phyloP scores from a whole-genome alignment of 2,888 invertebrate genomes.

The Ischnura elegans region DNA sequence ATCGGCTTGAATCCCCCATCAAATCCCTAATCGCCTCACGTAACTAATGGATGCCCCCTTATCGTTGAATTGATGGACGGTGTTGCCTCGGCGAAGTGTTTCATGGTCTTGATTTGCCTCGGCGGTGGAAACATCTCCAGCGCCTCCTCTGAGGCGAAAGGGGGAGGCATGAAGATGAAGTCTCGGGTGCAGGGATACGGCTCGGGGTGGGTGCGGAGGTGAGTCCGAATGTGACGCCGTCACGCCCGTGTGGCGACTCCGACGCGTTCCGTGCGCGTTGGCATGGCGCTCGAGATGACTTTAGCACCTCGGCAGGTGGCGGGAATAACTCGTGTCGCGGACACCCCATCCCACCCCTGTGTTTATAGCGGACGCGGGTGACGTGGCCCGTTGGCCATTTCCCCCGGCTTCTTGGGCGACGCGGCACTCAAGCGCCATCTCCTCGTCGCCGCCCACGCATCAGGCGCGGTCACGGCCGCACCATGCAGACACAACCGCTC shows the following conservation, averaged over 20 bases:
- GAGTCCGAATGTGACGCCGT: constrained; percentile 1
- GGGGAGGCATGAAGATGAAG: neutral
- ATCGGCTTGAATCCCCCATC: too few relatives aligned
- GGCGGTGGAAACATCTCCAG: neutral
- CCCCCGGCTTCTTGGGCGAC: neutral
- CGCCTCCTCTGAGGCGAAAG: neutral
- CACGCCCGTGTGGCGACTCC: neutral
- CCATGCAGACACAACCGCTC: too few relatives aligned
- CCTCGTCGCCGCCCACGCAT: too few relatives aligned
- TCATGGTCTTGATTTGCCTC: too few relatives aligned
- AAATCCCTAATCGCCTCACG: too few relatives aligned
- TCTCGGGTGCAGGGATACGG: neutral
- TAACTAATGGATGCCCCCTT: too few relatives aligned
- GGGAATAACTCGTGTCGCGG: neutral
- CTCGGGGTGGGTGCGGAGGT: neutral
- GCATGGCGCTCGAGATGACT: neutral
- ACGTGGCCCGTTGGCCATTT: neutral
- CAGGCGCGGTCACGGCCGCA: too few relatives aligned
- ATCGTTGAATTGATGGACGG: too few relatives aligned
- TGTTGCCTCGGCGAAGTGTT: too few relatives aligned
- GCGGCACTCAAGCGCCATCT: neutral
- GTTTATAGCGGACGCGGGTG: neutral
- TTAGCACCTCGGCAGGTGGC: neutral
- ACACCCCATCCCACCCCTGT: neutral
- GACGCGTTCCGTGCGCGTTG: neutral